Evolutionary conservation across 2,113 vertebrate species (phyloP).

Genomic region (Psophia crepitans): DNA sequence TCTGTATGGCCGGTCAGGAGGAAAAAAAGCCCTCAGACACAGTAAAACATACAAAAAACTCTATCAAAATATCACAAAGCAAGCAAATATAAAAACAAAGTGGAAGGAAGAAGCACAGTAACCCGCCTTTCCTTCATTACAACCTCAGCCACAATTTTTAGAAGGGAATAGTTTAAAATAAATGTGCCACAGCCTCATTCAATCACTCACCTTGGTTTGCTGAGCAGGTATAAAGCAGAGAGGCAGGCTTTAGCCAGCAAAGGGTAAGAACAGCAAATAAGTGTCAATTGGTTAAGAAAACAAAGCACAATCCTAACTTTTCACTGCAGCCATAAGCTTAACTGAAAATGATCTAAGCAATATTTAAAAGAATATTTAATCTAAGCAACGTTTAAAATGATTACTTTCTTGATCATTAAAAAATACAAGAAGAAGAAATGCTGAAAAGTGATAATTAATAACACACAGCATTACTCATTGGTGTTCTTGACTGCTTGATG

Average conservation of each 20-base stretch:
- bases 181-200: conserved; percentile 33
- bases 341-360: conserved; percentile 27
- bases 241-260: conserved; percentile 81
- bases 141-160: conserved; percentile 14
- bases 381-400: not conserved
- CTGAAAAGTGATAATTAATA: conserved; percentile 25
- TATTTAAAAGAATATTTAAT: conserved; percentile 4
- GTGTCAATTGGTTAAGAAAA: conserved; percentile 71
- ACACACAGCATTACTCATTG: conserved; percentile 12
- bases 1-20: conserved; percentile 86
- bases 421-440: conserved; percentile 23
- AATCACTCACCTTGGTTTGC: conserved; percentile 78
- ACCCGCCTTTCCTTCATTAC: conserved; percentile 6
- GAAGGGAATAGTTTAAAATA: conserved; percentile 35
- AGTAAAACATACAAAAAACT: conserved; percentile 69
- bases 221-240: conserved; percentile 75
- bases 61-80: conserved; percentile 70
- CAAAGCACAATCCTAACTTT: conserved; percentile 65
- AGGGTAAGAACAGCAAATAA: conserved; percentile 80
- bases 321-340: conserved; percentile 36
- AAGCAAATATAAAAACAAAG: conserved; percentile 49
- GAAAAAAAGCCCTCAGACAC: conserved; percentile 73
- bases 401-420: conserved; percentile 28
- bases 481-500: conserved; percentile 24
- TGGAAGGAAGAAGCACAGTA: not conserved